Percentiles rank a stretch among this genome's conserved stretches.
Conservation (phyloP, 2,113 vertebrate genomes). For the rat (Rattus norvegicus) region DNA sequence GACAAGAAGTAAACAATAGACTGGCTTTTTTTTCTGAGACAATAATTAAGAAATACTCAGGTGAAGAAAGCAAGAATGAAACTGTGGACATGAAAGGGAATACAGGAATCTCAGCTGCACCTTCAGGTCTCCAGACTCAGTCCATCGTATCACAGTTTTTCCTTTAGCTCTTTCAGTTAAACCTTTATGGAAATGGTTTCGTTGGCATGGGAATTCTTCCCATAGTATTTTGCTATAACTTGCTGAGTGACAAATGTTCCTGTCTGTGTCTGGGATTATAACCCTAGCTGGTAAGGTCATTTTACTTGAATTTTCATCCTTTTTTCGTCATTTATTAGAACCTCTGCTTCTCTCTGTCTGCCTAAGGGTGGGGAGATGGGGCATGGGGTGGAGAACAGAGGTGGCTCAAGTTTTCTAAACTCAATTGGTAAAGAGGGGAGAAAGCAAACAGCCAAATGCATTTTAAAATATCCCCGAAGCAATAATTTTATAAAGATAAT, state of each 20-base stretch:
- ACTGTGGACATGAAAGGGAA: background rate
- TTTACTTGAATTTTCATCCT: background rate
- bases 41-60: fast-evolving
- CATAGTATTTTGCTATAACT: background rate
- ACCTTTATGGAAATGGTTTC: background rate
- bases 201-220: background rate
- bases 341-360: background rate
- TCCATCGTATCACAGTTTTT: fast-evolving
- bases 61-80: background rate
- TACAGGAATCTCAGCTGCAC: too few species aligned
- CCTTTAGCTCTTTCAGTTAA: too few species aligned
- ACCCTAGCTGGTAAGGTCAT: too few species aligned
- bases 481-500: conserved; percentile 41
- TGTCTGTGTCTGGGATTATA: background rate
- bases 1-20: background rate
- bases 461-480: background rate
- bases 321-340: background rate
- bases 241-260: background rate
- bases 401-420: background rate
- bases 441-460: background rate
- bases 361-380: fast-evolving
- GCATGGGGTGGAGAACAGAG: background rate
- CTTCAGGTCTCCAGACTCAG: background rate
- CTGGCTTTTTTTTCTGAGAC: background rate
- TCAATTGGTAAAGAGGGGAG: background rate